phyloP scores from a whole-genome alignment of 2,797 vertebrate species.

The Sebastes vulpes region DNA sequence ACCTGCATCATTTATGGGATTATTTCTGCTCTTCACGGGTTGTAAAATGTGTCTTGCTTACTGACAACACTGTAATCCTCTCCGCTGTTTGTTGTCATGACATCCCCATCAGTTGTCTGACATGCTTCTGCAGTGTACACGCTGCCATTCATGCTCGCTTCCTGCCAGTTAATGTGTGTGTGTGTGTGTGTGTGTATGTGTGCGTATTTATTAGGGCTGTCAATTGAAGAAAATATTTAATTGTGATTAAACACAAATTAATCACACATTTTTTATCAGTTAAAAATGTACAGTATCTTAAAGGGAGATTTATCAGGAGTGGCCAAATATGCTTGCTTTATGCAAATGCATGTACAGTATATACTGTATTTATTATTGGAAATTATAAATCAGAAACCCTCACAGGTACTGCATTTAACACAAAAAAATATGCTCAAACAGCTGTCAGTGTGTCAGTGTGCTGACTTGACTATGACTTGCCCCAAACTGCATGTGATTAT shows the following conservation, averaged over 20 bases:
- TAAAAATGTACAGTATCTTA: too few relatives aligned
- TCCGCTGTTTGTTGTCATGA: constrained; percentile 64
- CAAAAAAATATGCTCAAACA: too few relatives aligned
- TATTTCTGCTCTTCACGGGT: constrained; percentile 54
- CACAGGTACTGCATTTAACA: neutral
- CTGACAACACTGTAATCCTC: constrained; percentile 69
- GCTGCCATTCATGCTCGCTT: constrained; percentile 32
- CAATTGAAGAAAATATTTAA: too few relatives aligned
- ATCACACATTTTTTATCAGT: too few relatives aligned
- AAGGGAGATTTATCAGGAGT: too few relatives aligned
- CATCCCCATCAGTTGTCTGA: constrained; percentile 56
- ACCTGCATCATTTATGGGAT: constrained; percentile 65
- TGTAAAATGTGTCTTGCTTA: constrained; percentile 59
- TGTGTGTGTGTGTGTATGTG: neutral
- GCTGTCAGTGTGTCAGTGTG: too few relatives aligned
- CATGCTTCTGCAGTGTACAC: constrained; percentile 32
- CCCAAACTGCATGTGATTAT: too few relatives aligned
- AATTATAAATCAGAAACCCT: neutral
- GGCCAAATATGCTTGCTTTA: too few relatives aligned
- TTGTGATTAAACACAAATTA: too few relatives aligned
- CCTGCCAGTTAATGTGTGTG: neutral
- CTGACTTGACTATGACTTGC: too few relatives aligned
- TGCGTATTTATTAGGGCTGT: neutral
- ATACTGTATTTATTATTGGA: too few relatives aligned
- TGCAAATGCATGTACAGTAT: too few relatives aligned